Evolutionary conservation across 1,140 invertebrate species (phyloP).

Genomic region (Listronotus bonariensis): DNA sequence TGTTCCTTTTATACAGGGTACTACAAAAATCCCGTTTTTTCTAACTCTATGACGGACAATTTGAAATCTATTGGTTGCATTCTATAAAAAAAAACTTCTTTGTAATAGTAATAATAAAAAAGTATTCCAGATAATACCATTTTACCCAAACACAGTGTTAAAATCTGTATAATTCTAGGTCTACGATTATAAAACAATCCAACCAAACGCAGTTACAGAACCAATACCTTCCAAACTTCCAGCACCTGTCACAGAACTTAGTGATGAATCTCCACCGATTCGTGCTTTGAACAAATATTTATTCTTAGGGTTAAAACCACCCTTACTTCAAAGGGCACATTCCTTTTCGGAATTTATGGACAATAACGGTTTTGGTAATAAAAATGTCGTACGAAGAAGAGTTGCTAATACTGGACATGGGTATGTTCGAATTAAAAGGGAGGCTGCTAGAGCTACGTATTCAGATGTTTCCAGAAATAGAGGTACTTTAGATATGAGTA

Average conservation of each 20-base stretch:
- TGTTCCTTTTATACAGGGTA: no score
- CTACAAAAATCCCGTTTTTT: no score
- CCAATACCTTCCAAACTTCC: neutral
- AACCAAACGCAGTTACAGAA: neutral
- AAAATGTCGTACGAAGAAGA: slow-evolving; percentile 14
- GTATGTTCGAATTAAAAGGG: slow-evolving; percentile 24
- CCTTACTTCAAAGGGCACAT: slow-evolving; percentile 40
- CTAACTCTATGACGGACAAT: no score
- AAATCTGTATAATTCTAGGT: no score
- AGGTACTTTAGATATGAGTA: slow-evolving; percentile 20
- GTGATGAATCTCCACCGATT: neutral
- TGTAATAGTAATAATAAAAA: no score
- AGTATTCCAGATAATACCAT: no score
- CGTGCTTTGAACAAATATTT: slow-evolving; percentile 38
- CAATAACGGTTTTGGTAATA: slow-evolving; percentile 13
- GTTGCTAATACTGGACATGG: slow-evolving; percentile 3
- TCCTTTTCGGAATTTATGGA: slow-evolving; percentile 42
- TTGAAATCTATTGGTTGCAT: no score
- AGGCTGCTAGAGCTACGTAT: slow-evolving; percentile 37
- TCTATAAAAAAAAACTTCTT: no score
- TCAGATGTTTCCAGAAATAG: slow-evolving; percentile 40
- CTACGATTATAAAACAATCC: neutral
- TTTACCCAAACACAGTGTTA: no score
- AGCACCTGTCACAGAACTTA: slow-evolving; percentile 9
- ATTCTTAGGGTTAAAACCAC: slow-evolving; percentile 50